These are phyloP conservation scores for Simalia tracyae DNA, from an alignment of 2,797 vertebrate species.

Conservation along the genomic window DNA sequence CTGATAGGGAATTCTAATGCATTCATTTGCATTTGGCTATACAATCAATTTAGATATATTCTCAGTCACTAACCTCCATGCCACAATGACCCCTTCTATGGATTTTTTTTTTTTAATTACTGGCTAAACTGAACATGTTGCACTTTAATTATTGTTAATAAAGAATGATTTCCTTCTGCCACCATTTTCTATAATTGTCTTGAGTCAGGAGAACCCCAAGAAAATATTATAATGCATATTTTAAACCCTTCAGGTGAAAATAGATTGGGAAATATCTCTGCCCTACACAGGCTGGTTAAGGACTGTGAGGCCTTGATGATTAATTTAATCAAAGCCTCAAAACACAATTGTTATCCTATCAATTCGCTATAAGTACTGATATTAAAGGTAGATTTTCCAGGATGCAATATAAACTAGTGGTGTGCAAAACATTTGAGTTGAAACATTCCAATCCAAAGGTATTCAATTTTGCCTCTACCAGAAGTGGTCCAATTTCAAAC, in stretches of 20 bases:
- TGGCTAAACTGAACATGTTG: not conserved
- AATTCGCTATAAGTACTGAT: too few relatives aligned
- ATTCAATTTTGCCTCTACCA: not conserved
- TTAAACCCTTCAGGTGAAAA: not conserved
- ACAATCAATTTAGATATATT: not conserved
- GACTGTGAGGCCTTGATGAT: not conserved
- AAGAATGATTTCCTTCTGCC: not conserved
- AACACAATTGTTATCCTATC: too few relatives aligned
- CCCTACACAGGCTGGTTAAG: not conserved
- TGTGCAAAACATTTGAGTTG: not conserved
- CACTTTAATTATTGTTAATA: not conserved
- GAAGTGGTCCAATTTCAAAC: not conserved
- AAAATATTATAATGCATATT: not conserved
- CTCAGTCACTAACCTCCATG: not conserved
- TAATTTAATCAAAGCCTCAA: not conserved
- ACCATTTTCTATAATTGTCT: not conserved
- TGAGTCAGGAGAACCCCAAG: not conserved
- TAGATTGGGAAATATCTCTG: not conserved
- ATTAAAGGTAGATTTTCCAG: not conserved
- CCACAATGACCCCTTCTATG: not conserved
- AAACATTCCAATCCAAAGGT: not conserved
- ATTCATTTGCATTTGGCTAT: not conserved
- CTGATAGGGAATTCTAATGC: not conserved
- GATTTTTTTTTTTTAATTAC: not conserved
- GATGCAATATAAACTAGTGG: not conserved